Evolutionary conservation across 2,888 invertebrate genomes (phyloP).

Genomic region (Podabrus alpinus): DNA sequence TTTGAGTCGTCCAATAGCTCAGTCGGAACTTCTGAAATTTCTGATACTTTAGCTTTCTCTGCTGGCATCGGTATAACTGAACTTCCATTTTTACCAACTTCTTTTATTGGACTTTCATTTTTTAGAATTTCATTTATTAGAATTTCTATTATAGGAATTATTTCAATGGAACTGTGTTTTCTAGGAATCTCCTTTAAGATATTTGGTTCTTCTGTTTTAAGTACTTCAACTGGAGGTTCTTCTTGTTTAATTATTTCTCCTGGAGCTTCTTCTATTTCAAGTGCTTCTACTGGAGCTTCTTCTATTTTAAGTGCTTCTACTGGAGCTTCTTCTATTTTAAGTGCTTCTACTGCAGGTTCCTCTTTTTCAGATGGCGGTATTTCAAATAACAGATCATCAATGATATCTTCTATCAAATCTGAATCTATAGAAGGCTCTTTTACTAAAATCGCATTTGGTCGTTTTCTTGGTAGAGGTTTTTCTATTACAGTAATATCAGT

Average conservation of each 20-base stretch:
- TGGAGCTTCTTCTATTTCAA: not conserved
- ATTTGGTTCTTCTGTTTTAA: no score
- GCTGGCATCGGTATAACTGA: not conserved
- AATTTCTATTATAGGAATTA: not conserved
- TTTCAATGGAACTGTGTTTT: not conserved
- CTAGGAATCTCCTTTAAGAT: not conserved
- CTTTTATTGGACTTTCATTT: not conserved
- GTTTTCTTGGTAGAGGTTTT: not conserved
- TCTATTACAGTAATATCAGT: not conserved
- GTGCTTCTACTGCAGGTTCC: not conserved
- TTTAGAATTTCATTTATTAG: not conserved
- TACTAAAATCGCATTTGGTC: not conserved
- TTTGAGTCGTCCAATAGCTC: not conserved
- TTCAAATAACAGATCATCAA: not conserved
- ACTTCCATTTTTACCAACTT: not conserved
- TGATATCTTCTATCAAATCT: not conserved
- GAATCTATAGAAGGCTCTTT: not conserved
- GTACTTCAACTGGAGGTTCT: not conserved
- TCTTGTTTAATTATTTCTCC: not conserved
- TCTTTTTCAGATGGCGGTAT: not conserved
- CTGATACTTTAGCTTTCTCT: not conserved
- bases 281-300: not conserved
- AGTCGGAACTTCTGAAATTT: not conserved
- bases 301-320: not conserved
- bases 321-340: not conserved